Evolutionary conservation across 1,140 invertebrate species (phyloP).

Genomic region (Alviniconcha marisindica): DNA sequence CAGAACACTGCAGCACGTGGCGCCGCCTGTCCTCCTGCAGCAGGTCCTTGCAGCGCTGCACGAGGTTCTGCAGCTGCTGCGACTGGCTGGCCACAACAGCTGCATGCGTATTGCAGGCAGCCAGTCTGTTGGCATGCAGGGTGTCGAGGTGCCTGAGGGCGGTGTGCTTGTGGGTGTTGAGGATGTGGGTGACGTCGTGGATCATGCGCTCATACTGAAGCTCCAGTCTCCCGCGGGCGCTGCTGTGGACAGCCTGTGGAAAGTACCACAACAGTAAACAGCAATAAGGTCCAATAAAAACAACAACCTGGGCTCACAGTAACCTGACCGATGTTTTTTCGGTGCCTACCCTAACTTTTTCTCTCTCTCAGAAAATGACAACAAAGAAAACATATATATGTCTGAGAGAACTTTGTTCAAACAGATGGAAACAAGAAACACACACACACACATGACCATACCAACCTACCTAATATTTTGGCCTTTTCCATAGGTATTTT

Average conservation of each 20-base stretch:
- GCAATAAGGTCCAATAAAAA: too few species aligned
- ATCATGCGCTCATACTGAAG: conserved; percentile 62
- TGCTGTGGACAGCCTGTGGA: conserved; percentile 56
- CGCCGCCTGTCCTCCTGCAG: conserved; percentile 54
- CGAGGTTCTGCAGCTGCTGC: conserved; percentile 51
- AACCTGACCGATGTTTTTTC: neutral
- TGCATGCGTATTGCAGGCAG: conserved; percentile 46
- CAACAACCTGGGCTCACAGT: too few species aligned
- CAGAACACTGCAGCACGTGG: conserved; percentile 55
- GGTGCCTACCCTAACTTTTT: neutral
- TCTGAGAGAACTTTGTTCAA: neutral
- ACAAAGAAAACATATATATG: neutral
- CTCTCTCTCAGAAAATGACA: too few species aligned
- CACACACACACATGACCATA: neutral
- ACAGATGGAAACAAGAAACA: neutral
- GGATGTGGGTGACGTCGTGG: conserved; percentile 56
- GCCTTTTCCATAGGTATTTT: too few species aligned
- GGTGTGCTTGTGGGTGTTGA: conserved; percentile 54
- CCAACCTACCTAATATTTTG: too few species aligned
- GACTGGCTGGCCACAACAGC: conserved; percentile 48
- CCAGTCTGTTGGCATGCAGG: conserved; percentile 42
- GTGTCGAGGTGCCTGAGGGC: conserved; percentile 47
- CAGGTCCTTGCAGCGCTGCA: conserved; percentile 58
- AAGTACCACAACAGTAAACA: too few species aligned
- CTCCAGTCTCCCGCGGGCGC: conserved; percentile 57